A percentile compares a stretch with the other conserved stretches of the same genome.
Evolutionary conservation across 2,797 vertebrate species (phyloP).

Genomic region (Hippocampus kuda): DNA sequence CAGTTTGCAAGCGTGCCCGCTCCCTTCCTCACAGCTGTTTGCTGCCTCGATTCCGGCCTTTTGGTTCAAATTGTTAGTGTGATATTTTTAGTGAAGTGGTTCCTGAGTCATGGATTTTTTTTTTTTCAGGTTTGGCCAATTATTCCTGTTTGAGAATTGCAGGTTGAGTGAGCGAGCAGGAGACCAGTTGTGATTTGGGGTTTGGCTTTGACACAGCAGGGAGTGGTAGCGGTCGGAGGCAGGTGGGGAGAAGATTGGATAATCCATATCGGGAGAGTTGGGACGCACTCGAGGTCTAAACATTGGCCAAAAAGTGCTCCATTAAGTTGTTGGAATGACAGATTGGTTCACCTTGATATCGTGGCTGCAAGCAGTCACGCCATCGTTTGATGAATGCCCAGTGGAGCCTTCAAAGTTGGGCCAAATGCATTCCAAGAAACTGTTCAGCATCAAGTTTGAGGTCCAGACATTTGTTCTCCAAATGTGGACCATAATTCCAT

Average conservation of each 20-base stretch:
- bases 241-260: slow-evolving; percentile 9
- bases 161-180: slow-evolving; percentile 45
- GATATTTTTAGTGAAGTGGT: slow-evolving; percentile 33
- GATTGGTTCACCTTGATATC: background rate
- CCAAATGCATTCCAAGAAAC: background rate
- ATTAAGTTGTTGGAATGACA: slow-evolving; percentile 4
- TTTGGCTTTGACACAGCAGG: slow-evolving; percentile 13
- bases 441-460: slow-evolving; percentile 9
- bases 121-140: slow-evolving; percentile 40
- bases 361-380: background rate
- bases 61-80: slow-evolving; percentile 26
- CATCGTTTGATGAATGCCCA: background rate
- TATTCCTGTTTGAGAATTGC: slow-evolving; percentile 35
- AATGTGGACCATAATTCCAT: background rate
- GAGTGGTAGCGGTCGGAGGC: background rate
- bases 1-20: background rate
- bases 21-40: slow-evolving; percentile 32
- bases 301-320: background rate
- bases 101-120: slow-evolving; percentile 18
- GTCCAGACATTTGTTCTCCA: background rate
- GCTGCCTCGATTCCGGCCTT: slow-evolving; percentile 20
- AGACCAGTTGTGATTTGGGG: slow-evolving; percentile 32
- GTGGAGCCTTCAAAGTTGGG: background rate
- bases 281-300: background rate
- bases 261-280: slow-evolving; percentile 14